Evolutionary conservation across 2,888 invertebrate genomes (phyloP).

Genomic region (Lithophane socia): DNA sequence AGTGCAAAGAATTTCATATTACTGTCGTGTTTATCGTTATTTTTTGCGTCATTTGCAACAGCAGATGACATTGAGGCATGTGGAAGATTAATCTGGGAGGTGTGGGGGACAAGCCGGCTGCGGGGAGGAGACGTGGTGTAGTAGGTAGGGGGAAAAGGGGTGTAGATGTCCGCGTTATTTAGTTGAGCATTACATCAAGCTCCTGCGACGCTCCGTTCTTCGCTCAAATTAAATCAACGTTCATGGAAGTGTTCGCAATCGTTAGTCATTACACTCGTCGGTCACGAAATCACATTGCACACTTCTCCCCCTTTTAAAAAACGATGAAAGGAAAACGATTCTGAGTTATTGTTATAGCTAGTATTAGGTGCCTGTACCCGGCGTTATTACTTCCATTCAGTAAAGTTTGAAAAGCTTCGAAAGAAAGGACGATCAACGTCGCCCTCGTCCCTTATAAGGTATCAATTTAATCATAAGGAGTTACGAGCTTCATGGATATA

Average conservation of each 20-base stretch:
- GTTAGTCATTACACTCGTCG: constrained; percentile 71
- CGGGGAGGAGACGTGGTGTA: constrained; percentile 30
- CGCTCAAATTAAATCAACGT: constrained; percentile 83
- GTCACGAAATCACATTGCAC: constrained; percentile 67
- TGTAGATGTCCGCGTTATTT: constrained; percentile 81
- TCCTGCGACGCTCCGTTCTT: constrained; percentile 71
- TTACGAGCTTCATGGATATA: constrained; percentile 66
- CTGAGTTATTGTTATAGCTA: constrained; percentile 56
- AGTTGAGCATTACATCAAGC: constrained; percentile 84
- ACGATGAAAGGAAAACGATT: constrained; percentile 43
- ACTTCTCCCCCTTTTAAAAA: constrained; percentile 60
- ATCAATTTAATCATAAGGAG: constrained; percentile 73
- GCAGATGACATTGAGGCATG: constrained; percentile 86
- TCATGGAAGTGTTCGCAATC: constrained; percentile 77
- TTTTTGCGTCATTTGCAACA: constrained; percentile 85
- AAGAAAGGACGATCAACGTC: constrained; percentile 68
- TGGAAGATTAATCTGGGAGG: constrained; percentile 82
- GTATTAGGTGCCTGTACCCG: constrained; percentile 11
- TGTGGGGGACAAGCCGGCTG: constrained; percentile 64
- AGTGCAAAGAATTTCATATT: constrained; percentile 67
- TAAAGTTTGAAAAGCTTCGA: constrained; percentile 61
- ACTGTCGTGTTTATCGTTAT: constrained; percentile 78
- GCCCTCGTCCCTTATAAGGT: constrained; percentile 60
- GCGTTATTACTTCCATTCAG: constrained; percentile 61
- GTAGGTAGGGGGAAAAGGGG: constrained; percentile 54